Percentiles rank a stretch among this genome's conserved stretches.
These are phyloP conservation scores for Pharmacophagus antenor DNA, from an alignment of 2,888 invertebrate species.

Conservation along the genomic window DNA sequence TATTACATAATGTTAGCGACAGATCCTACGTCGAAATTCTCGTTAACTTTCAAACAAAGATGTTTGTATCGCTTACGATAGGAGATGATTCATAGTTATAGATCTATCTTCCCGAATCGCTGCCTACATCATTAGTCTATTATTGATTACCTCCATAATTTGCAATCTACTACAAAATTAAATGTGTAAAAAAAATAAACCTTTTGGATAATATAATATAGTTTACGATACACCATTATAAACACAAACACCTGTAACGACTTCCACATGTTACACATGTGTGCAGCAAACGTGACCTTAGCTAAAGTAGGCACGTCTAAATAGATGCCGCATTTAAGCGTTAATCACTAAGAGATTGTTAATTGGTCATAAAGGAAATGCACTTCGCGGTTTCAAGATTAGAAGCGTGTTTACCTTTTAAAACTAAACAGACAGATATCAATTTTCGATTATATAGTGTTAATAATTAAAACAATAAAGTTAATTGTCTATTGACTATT, in stretches of 20 bases:
- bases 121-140: too few species aligned
- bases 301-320: not conserved
- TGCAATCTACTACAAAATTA: too few species aligned
- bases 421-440: not conserved
- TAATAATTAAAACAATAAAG: not conserved
- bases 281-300: not conserved
- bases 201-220: not conserved
- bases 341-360: not conserved
- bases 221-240: not conserved
- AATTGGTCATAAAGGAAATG: slow-evolving; percentile 2
- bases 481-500: not conserved
- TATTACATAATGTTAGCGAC: too few species aligned
- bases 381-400: not conserved
- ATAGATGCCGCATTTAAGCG: not conserved
- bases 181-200: not conserved
- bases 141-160: too few species aligned
- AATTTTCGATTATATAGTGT: not conserved
- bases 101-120: too few species aligned
- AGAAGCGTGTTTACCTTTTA: not conserved
- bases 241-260: not conserved
- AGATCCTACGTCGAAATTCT: too few species aligned
- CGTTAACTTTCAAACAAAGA: too few species aligned
- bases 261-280: not conserved
- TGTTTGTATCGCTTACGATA: too few species aligned
- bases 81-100: too few species aligned